A percentile compares a stretch with the other conserved stretches of the same genome.
Evolutionary conservation across 2,797 vertebrate species (phyloP).

Genomic region (Acanthornis magna): DNA sequence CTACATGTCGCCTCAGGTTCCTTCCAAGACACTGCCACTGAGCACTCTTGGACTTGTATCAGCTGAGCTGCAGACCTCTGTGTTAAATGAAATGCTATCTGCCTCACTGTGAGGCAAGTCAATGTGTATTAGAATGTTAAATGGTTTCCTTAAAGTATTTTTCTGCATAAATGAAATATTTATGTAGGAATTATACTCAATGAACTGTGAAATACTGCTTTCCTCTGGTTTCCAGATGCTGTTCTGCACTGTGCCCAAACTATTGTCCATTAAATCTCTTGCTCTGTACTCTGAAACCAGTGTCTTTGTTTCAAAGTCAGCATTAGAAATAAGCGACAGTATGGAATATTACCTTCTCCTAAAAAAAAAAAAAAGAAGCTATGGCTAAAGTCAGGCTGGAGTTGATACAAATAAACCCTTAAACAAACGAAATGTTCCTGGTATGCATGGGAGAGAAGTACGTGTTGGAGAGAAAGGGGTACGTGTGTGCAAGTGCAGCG

Average conservation of each 20-base stretch:
- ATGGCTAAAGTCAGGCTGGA: background rate
- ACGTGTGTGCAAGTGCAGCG: background rate
- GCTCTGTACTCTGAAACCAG: background rate
- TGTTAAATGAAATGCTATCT: background rate
- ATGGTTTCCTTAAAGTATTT: background rate
- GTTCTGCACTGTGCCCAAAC: background rate
- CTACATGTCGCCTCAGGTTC: background rate
- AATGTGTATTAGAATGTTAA: background rate
- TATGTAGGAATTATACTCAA: background rate
- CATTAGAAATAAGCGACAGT: background rate
- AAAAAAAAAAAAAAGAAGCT: background rate
- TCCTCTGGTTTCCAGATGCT: background rate
- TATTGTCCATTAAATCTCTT: background rate
- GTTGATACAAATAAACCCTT: background rate
- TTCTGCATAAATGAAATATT: background rate
- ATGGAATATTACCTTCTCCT: background rate
- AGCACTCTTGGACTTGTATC: background rate
- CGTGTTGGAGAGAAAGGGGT: fast-evolving
- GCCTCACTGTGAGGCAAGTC: background rate
- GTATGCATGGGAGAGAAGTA: background rate
- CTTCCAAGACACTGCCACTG: background rate
- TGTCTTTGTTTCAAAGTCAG: background rate
- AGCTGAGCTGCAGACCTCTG: background rate
- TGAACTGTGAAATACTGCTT: background rate
- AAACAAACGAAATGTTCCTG: background rate